Conservation (phyloP, 2,888 invertebrate genomes). For the Nymphalis c-album region DNA sequence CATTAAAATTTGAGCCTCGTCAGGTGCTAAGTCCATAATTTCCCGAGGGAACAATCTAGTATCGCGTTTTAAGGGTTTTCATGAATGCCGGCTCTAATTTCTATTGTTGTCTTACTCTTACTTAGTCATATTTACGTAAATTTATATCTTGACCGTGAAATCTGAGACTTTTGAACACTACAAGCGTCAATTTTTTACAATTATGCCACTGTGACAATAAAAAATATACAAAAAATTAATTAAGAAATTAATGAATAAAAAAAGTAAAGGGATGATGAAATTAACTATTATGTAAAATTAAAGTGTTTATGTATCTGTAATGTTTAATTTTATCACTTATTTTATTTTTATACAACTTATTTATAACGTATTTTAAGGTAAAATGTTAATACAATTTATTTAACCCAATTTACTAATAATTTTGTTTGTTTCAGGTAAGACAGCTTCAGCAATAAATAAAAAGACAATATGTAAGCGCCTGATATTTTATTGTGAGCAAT, state of each 20-base stretch:
- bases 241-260: neutral
- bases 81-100: conserved; percentile 74
- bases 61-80: conserved; percentile 77
- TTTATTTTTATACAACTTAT: neutral
- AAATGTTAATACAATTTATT: neutral
- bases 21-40: conserved; percentile 82
- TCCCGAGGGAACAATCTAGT: conserved; percentile 75
- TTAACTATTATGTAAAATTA: too few relatives aligned
- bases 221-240: neutral
- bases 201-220: neutral
- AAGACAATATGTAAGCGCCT: conserved; percentile 33
- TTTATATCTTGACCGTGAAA: conserved; percentile 52
- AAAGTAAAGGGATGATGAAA: too few relatives aligned
- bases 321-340: neutral
- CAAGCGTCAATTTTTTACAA: too few relatives aligned
- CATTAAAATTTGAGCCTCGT: conserved; percentile 80
- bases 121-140: conserved; percentile 40
- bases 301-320: too few relatives aligned
- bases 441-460: neutral
- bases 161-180: conserved; percentile 41
- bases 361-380: neutral
- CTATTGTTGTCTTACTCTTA: conserved; percentile 53
- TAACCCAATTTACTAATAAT: neutral
- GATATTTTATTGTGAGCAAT: conserved; percentile 40
- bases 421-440: conserved; percentile 43